Conservation (phyloP, 2,888 invertebrate species). For the Oxycera nigricornis region DNA sequence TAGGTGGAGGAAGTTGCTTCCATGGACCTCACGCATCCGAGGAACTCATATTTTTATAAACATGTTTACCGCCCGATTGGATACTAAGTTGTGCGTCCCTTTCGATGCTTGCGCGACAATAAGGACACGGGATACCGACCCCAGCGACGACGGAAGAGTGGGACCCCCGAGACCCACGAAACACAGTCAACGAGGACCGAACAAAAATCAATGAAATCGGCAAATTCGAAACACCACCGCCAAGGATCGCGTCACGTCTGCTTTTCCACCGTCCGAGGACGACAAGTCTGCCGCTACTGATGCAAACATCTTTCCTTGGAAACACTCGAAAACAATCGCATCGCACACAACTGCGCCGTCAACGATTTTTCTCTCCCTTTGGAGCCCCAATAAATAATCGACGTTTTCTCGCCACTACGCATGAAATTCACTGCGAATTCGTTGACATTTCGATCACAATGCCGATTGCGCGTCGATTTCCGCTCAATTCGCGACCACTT, state of each 20-base stretch:
- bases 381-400: background rate
- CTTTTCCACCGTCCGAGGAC: background rate
- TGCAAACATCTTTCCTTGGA: conserved; percentile 35
- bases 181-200: background rate
- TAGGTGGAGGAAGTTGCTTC: no score
- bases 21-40: no score
- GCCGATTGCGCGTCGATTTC: background rate
- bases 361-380: conserved; percentile 9
- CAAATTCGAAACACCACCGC: background rate
- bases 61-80: no score
- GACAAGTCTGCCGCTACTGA: background rate
- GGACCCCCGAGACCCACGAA: background rate
- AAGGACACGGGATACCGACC: background rate
- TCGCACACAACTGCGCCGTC: conserved; percentile 22
- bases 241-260: background rate
- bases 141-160: background rate
- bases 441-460: background rate
- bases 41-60: no score
- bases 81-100: no score
- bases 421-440: background rate
- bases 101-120: no score
- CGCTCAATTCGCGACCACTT: background rate
- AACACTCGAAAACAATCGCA: background rate
- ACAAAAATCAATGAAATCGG: conserved; percentile 23
- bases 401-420: background rate